Percentiles rank a stretch among this genome's conserved stretches.
phyloP scores from a whole-genome alignment of 2,888 invertebrate genomes.

The Conomelus anceps region DNA sequence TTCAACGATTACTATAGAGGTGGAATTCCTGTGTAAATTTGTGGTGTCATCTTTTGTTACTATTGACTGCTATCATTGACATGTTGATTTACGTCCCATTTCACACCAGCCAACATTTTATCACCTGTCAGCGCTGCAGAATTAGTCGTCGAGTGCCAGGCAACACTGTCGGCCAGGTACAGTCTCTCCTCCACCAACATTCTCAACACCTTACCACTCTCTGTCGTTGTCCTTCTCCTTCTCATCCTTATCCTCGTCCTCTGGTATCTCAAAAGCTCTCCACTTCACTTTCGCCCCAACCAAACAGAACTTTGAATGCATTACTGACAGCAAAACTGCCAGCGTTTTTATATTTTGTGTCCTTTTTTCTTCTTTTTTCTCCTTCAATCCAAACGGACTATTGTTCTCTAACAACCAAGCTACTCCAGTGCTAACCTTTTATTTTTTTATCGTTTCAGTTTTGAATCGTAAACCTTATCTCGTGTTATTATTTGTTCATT shows the following conservation, averaged over 20 bases:
- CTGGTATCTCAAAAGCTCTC: background rate
- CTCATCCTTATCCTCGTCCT: background rate
- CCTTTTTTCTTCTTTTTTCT: background rate
- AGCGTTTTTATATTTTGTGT: background rate
- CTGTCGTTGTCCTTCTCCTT: background rate
- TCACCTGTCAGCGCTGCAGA: background rate
- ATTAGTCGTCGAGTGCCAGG: too few species aligned
- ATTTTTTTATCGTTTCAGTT: background rate
- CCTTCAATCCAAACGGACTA: background rate
- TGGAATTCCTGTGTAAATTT: background rate
- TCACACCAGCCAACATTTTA: background rate
- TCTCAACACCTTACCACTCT: background rate
- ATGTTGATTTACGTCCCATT: background rate
- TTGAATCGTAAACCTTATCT: background rate
- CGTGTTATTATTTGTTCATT: background rate
- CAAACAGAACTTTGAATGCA: background rate
- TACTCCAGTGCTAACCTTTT: background rate
- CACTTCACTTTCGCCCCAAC: background rate
- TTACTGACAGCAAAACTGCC: background rate
- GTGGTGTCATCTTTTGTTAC: background rate
- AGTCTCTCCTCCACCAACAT: background rate
- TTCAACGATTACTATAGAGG: background rate
- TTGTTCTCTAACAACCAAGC: background rate
- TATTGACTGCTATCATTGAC: background rate
- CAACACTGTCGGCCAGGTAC: background rate